Base-by-base conservation (phyloP, 2,888 invertebrate species). In the Salticus scenicus region DNA sequence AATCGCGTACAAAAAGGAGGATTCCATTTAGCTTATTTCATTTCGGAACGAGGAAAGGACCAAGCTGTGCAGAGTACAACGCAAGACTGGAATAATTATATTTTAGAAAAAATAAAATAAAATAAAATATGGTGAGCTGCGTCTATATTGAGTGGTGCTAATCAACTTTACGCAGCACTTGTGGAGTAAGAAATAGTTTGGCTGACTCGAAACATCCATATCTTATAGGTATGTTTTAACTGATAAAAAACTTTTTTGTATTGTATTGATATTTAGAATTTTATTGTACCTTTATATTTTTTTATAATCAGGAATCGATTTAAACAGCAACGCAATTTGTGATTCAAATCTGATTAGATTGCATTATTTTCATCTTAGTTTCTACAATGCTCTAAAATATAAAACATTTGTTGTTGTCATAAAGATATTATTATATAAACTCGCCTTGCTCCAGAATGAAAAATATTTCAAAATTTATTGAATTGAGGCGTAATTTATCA, bases 61-160 rank as follows among this genome's bases (percentile, higher is more conserved):
- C 77, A 77, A 77, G 83, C 83, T 69, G 20, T 71, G 63, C 51
- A 69, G 72, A 67, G 77, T 73, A 67, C 67, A 67, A 73, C 77
- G 14, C 28, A 66, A 80, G 73, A 27, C 51, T 77, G 77, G 69
- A 57, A 33, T 69, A 70, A 70, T 24, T 67, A 70, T 47, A 77
- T 76, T 69, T 47, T 47, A 30, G 24, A 64, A 63, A 74, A 24
- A 28, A 42, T 47, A 8, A 42, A 63, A 63, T 27, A 47, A 20
- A 72, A 51, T 30, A 70, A 57, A 57, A 2, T 1, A 42, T 14
- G 24, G 69, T 64, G 41, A 80, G 80, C 80, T 80, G 80, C 73
- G 57, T 80, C 33, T 42, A 80, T 73, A 73, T 77, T 84, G 73
- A 84, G 83, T 84, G 83, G 83, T 84, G 77, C 77, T 77, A 81